phyloP scores from a whole-genome alignment of 2,888 invertebrate genomes.

The Acleris holmiana region DNA sequence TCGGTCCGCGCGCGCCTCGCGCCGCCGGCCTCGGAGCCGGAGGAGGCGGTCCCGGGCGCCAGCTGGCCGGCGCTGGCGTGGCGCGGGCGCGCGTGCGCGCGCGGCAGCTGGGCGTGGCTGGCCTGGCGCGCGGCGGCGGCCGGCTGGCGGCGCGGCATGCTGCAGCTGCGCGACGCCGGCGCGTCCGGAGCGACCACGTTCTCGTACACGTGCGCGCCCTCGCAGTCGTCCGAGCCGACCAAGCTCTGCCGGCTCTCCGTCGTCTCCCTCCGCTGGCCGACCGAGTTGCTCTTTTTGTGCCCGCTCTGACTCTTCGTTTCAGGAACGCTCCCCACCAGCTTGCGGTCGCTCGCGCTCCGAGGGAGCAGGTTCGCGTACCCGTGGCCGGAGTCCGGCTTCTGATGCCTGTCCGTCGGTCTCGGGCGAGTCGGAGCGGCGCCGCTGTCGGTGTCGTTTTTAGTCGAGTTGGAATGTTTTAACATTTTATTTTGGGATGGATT shows the following conservation, averaged over 20 bases:
- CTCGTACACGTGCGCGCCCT: slow-evolving; percentile 74
- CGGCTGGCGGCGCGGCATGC: slow-evolving; percentile 76
- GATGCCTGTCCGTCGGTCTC: slow-evolving; percentile 55
- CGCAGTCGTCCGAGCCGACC: slow-evolving; percentile 70
- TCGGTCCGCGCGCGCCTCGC: slow-evolving; percentile 55
- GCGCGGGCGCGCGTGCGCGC: slow-evolving; percentile 66
- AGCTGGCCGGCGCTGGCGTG: slow-evolving; percentile 61
- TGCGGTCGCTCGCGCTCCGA: slow-evolving; percentile 76
- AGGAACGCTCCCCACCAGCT: slow-evolving; percentile 63
- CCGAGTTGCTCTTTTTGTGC: slow-evolving; percentile 78
- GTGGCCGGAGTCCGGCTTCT: slow-evolving; percentile 56
- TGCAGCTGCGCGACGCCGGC: slow-evolving; percentile 73
- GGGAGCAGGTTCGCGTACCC: slow-evolving; percentile 75
- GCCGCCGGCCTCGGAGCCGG: slow-evolving; percentile 67
- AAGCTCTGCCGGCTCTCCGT: slow-evolving; percentile 80
- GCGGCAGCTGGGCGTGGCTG: slow-evolving; percentile 72
- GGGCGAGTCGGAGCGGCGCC: slow-evolving; percentile 47
- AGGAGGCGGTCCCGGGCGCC: slow-evolving; percentile 57
- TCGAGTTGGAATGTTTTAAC: slow-evolving; percentile 63
- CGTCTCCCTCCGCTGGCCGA: slow-evolving; percentile 73
- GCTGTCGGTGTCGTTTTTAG: slow-evolving; percentile 51
- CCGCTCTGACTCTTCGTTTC: slow-evolving; percentile 62
- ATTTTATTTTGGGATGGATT: slow-evolving; percentile 58
- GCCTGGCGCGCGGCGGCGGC: slow-evolving; percentile 67
- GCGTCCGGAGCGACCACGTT: slow-evolving; percentile 66